Conservation (phyloP, 2,888 invertebrate species). For the Callinectes sapidus region DNA sequence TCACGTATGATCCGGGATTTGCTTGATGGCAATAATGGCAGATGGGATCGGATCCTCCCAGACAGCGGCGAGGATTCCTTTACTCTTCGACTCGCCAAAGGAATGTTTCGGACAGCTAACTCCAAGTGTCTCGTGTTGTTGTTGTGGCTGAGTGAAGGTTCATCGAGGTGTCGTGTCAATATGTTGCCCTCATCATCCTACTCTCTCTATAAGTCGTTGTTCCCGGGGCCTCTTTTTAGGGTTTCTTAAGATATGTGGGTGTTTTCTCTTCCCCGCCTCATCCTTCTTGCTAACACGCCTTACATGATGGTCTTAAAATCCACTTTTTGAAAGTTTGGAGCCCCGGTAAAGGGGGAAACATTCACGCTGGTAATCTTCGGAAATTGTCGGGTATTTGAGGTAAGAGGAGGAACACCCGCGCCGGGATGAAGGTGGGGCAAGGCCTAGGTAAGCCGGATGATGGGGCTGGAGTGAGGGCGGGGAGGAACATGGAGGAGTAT, state of each 20-base stretch:
- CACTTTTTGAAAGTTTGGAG: constrained; percentile 49
- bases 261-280: neutral
- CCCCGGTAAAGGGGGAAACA: constrained; percentile 47
- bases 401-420: constrained; percentile 42
- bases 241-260: neutral
- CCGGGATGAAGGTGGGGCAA: constrained; percentile 13
- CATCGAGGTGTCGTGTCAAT: neutral
- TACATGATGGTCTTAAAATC: constrained; percentile 56
- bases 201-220: neutral
- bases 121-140: neutral
- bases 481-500: neutral
- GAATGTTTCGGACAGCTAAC: constrained; percentile 52
- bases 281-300: constrained; percentile 47
- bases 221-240: neutral
- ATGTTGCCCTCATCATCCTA: neutral
- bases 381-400: constrained; percentile 56
- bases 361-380: constrained; percentile 45
- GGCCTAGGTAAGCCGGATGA: constrained; percentile 26
- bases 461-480: neutral
- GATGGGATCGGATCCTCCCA: constrained; percentile 61
- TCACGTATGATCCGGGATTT: constrained; percentile 67
- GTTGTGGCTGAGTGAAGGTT: neutral
- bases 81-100: constrained; percentile 11
- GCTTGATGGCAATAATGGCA: constrained; percentile 68
- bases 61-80: constrained; percentile 40